Evolutionary conservation across 2,113 vertebrate genomes (phyloP).

Genomic region (Mesembrinibis cayennensis): DNA sequence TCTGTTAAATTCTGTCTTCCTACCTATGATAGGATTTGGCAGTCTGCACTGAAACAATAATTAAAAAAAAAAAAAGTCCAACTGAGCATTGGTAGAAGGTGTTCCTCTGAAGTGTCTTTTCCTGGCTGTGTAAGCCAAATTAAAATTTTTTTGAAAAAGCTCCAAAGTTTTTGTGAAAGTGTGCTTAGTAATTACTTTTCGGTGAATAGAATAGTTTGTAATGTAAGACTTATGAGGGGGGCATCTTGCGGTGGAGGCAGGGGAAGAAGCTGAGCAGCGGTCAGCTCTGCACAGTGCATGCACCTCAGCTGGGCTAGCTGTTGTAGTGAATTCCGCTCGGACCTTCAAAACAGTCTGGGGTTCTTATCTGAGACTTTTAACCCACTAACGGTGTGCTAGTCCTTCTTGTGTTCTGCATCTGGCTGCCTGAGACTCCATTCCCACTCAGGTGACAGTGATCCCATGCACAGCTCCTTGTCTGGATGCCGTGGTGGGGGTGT

Average conservation of each 20-base stretch:
- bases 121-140: not conserved
- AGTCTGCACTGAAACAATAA: not conserved
- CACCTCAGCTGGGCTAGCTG: not conserved
- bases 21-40: not conserved
- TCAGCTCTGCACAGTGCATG: not conserved
- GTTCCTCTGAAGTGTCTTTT: not conserved
- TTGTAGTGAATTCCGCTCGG: not conserved
- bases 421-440: not conserved
- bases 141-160: not conserved
- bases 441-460: accelerated
- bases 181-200: not conserved
- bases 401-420: too few species aligned
- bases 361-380: not conserved
- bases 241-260: not conserved
- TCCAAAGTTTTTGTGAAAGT: not conserved
- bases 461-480: too few species aligned
- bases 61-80: not conserved
- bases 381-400: not conserved
- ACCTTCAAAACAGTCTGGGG: not conserved
- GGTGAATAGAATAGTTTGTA: not conserved
- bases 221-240: not conserved
- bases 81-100: not conserved
- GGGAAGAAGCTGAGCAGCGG: not conserved
- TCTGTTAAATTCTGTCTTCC: not conserved
- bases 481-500: not conserved